These are phyloP conservation scores for Atethmia centrago DNA, from an alignment of 2,888 invertebrate species.

Conservation along the genomic window DNA sequence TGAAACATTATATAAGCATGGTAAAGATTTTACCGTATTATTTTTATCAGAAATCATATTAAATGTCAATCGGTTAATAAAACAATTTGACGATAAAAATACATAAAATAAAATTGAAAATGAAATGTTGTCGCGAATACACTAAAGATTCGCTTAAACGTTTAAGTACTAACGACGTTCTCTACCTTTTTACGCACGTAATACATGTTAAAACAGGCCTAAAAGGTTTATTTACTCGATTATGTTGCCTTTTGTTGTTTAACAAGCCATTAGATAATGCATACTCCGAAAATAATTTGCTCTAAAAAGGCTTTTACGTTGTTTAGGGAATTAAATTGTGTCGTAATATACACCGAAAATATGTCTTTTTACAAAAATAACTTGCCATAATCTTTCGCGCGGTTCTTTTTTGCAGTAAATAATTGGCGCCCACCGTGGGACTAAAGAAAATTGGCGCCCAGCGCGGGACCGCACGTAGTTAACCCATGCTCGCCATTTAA, in stretches of 20 bases:
- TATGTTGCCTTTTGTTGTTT: constrained; percentile 70
- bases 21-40: background rate
- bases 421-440: constrained; percentile 66
- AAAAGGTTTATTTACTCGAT: constrained; percentile 73
- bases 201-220: constrained; percentile 66
- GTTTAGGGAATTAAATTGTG: constrained; percentile 50
- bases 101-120: constrained; percentile 39
- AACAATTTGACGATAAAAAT: constrained; percentile 33
- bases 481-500: constrained; percentile 69
- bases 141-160: constrained; percentile 57
- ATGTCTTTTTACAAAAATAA: constrained; percentile 47
- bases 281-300: constrained; percentile 60
- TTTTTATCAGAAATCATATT: constrained; percentile 11
- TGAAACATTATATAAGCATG: constrained; percentile 19
- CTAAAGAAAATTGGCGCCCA: constrained; percentile 71
- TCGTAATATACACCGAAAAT: constrained; percentile 48
- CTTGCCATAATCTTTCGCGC: constrained; percentile 29
- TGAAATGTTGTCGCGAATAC: constrained; percentile 49
- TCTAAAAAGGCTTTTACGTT: constrained; percentile 51
- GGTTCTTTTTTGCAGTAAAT: constrained; percentile 46
- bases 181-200: constrained; percentile 71
- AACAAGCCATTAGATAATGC: constrained; percentile 67
- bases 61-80: constrained; percentile 19
- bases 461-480: constrained; percentile 65
- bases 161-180: constrained; percentile 59